Percentiles rank a stretch among this genome's conserved stretches.
Conservation (phyloP, 2,888 invertebrate species). For the Xestobium rufovillosum region DNA sequence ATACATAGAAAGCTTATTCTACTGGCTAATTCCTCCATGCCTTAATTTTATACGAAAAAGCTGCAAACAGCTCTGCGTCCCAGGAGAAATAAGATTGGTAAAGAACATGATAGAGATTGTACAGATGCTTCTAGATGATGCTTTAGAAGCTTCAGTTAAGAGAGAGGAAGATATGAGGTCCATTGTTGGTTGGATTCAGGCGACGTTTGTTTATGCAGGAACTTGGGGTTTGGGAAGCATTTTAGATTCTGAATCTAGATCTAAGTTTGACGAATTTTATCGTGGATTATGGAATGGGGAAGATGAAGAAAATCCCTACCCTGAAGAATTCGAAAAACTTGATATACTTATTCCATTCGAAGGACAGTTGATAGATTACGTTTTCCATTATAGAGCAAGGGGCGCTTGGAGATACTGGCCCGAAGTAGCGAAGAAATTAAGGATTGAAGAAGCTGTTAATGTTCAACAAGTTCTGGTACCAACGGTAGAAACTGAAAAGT, state of each 20-base stretch:
- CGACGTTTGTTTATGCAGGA: slow-evolving; percentile 64
- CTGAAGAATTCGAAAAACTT: slow-evolving; percentile 56
- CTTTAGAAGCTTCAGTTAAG: slow-evolving; percentile 48
- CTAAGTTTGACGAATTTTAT: slow-evolving; percentile 57
- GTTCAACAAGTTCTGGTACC: slow-evolving; percentile 71
- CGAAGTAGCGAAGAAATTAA: slow-evolving; percentile 60
- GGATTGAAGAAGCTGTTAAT: slow-evolving; percentile 58
- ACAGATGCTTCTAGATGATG: slow-evolving; percentile 70
- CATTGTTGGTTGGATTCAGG: slow-evolving; percentile 65
- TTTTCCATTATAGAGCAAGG: slow-evolving; percentile 49
- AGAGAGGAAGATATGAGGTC: slow-evolving; percentile 59
- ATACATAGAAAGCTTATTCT: slow-evolving; percentile 54
- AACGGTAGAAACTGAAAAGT: slow-evolving; percentile 78
- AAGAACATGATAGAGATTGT: slow-evolving; percentile 66
- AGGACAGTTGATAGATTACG: slow-evolving; percentile 72
- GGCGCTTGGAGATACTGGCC: slow-evolving; percentile 85
- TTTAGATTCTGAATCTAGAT: slow-evolving; percentile 63
- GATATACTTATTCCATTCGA: slow-evolving; percentile 72
- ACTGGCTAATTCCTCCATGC: slow-evolving; percentile 75
- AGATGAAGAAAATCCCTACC: slow-evolving; percentile 46
- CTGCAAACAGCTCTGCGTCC: slow-evolving; percentile 57
- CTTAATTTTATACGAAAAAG: slow-evolving; percentile 63
- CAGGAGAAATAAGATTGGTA: slow-evolving; percentile 65
- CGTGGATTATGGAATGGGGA: slow-evolving; percentile 48
- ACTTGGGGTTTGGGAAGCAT: slow-evolving; percentile 84